Conservation (phyloP, 53 echinoderm and acorn worm genomes). For the Holothuria leucospilota region DNA sequence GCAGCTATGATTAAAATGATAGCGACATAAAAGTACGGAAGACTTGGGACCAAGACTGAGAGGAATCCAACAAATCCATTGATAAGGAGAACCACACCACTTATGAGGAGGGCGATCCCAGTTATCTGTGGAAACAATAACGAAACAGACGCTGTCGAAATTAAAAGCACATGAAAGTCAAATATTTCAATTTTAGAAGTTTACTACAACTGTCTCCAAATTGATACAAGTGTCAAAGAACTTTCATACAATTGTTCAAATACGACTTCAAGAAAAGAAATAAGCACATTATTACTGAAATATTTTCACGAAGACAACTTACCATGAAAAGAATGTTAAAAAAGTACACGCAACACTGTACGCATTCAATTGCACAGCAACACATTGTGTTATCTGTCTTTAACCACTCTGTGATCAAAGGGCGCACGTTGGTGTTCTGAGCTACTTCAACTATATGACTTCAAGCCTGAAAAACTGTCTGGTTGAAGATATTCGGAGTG, state of each 20-base stretch:
- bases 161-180: not conserved
- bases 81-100: constrained; percentile 74
- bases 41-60: constrained; percentile 67
- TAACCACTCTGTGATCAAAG: not conserved
- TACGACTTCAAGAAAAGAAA: no score
- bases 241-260: no score
- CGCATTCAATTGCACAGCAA: constrained; percentile 81
- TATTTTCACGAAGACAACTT: not conserved
- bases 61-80: constrained; percentile 75
- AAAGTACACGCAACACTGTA: constrained; percentile 79
- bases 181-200: not conserved
- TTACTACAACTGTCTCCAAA: no score
- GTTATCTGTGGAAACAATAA: constrained; percentile 63
- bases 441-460: no score
- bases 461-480: no score
- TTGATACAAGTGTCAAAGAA: no score
- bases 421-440: no score
- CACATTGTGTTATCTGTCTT: constrained; percentile 69
- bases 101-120: constrained; percentile 63
- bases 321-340: constrained; percentile 68
- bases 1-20: constrained; percentile 72
- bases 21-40: constrained; percentile 83
- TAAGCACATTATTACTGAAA: no score
- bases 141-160: not conserved
- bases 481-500: no score